A percentile compares a stretch with the other conserved stretches of the same genome.
These are phyloP conservation scores for Epirrita christyi DNA, from an alignment of 2,888 invertebrate genomes.

Conservation along the genomic window DNA sequence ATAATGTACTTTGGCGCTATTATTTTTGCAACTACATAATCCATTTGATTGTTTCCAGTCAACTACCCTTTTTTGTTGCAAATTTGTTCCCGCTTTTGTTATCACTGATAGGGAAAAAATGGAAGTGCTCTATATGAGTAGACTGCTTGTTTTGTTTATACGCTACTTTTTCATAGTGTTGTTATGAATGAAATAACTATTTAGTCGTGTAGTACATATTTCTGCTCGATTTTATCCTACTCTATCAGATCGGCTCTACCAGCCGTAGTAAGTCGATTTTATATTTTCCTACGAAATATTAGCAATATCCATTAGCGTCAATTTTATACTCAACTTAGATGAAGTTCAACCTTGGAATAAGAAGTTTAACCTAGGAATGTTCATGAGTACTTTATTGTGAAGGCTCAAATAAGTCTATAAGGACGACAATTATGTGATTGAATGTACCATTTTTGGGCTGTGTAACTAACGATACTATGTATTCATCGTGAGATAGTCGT, in stretches of 20 bases:
- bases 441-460: slow-evolving; percentile 59
- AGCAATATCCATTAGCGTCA: background rate
- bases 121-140: background rate
- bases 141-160: too few relatives aligned
- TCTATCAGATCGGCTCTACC: too few relatives aligned
- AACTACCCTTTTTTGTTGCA: too few relatives aligned
- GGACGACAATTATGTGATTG: slow-evolving; percentile 43
- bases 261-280: slow-evolving; percentile 3
- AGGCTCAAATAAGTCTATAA: slow-evolving; percentile 19
- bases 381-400: slow-evolving; percentile 8
- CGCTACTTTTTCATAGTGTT: too few relatives aligned
- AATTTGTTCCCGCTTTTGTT: too few relatives aligned
- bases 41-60: too few relatives aligned
- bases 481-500: slow-evolving; percentile 39
- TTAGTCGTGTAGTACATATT: too few relatives aligned
- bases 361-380: background rate
- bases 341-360: background rate
- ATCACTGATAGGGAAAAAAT: too few relatives aligned
- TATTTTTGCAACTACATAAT: too few relatives aligned
- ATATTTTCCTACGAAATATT: slow-evolving; percentile 24
- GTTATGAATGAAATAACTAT: too few relatives aligned
- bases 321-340: background rate
- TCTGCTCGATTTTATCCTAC: too few relatives aligned
- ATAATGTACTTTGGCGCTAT: too few relatives aligned
- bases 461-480: slow-evolving; percentile 45